phyloP scores from a whole-genome alignment of 1,140 invertebrate genomes.

The Meloidogyne hapla region DNA sequence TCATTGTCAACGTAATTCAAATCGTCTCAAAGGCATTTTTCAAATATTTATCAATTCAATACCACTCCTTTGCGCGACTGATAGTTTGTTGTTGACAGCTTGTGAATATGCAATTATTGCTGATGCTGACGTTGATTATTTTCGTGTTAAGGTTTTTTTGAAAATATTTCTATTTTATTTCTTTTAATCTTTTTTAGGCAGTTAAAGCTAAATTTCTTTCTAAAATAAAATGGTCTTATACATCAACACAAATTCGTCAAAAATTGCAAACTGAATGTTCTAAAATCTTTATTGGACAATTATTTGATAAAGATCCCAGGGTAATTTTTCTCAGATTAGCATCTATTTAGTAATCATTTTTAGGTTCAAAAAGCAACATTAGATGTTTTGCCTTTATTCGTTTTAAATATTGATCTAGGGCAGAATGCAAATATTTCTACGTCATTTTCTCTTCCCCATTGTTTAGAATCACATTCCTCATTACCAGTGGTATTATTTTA shows the following conservation, averaged over 20 bases:
- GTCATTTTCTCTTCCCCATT: slow-evolving; percentile 26
- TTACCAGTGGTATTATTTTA: slow-evolving; percentile 32
- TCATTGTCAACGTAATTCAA: slow-evolving; percentile 31
- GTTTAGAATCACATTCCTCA: neutral
- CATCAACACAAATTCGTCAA: slow-evolving; percentile 11
- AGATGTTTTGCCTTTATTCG: slow-evolving; percentile 17
- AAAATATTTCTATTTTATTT: neutral
- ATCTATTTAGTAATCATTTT: neutral
- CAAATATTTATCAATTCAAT: slow-evolving; percentile 35
- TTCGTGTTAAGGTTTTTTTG: slow-evolving; percentile 35
- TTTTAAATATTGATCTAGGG: slow-evolving; percentile 29
- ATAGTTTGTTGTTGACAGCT: slow-evolving; percentile 11
- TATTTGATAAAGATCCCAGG: slow-evolving; percentile 31
- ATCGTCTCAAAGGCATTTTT: slow-evolving; percentile 30
- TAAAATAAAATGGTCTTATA: slow-evolving; percentile 33
- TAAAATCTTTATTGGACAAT: slow-evolving; percentile 16
- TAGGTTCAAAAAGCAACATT: slow-evolving; percentile 24
- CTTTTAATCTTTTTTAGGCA: slow-evolving; percentile 14
- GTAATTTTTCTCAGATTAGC: neutral
- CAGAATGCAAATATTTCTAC: neutral
- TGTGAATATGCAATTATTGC: slow-evolving; percentile 34
- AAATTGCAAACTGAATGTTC: slow-evolving; percentile 20
- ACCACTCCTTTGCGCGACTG: slow-evolving; percentile 16
- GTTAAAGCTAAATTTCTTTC: slow-evolving; percentile 33
- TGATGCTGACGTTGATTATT: slow-evolving; percentile 25